phyloP scores from a whole-genome alignment of 2,113 vertebrate genomes.

The Perca flavescens region DNA sequence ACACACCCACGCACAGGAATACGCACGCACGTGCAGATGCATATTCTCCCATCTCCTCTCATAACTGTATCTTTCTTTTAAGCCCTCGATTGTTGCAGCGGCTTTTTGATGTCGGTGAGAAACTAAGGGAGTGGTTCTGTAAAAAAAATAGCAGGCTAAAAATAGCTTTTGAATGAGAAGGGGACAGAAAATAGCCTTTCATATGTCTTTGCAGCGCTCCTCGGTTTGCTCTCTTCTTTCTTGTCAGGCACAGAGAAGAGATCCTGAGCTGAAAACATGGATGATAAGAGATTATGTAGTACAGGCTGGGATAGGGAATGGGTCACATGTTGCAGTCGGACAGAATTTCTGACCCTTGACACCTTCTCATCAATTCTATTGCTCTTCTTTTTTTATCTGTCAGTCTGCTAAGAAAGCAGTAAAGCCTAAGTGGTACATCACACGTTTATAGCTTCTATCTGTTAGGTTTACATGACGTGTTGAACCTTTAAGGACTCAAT shows the following conservation, averaged over 20 bases:
- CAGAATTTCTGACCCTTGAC: neutral
- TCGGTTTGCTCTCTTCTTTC: neutral
- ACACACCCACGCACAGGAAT: conserved; percentile 20
- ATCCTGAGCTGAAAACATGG: neutral
- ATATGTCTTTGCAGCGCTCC: conserved; percentile 34
- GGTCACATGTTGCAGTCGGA: neutral
- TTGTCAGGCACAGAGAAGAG: neutral
- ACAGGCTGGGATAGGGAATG: neutral
- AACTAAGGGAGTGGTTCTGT: conserved; percentile 51
- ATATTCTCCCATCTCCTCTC: conserved; percentile 19
- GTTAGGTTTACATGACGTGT: neutral
- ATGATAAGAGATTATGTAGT: neutral
- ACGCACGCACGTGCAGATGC: conserved; percentile 23
- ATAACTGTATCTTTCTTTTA: conserved; percentile 16
- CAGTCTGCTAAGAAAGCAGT: neutral
- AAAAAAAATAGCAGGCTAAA: conserved; percentile 63
- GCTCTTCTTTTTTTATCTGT: neutral
- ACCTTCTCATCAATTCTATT: neutral
- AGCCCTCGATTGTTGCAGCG: conserved; percentile 5
- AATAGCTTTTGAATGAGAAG: conserved; percentile 64
- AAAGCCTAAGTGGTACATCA: neutral
- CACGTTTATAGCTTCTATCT: neutral
- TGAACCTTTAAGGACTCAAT: neutral
- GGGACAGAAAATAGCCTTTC: conserved; percentile 66
- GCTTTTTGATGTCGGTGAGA: conserved; percentile 67